phyloP scores from a whole-genome alignment of 2,113 vertebrate genomes.

The Takifugu flavidus region DNA sequence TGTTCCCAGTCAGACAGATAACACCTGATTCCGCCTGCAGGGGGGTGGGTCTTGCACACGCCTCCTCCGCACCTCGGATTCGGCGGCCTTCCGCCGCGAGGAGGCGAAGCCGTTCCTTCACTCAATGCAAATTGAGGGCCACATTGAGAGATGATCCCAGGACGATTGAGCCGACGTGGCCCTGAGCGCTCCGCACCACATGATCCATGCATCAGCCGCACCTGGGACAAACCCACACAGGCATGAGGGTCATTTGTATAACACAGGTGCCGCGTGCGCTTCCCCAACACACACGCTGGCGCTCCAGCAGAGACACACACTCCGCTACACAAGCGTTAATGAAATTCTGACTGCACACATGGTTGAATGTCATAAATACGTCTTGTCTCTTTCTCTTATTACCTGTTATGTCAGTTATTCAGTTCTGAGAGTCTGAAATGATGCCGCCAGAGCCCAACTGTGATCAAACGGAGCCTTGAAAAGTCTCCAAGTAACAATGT shows the following conservation, averaged over 20 bases:
- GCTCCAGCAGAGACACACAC: conserved; percentile 24
- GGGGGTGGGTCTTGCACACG: conserved; percentile 53
- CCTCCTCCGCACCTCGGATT: conserved; percentile 48
- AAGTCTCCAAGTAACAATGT: not conserved
- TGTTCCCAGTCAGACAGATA: conserved; percentile 75
- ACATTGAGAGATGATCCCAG: conserved; percentile 72
- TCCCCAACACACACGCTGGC: conserved; percentile 16
- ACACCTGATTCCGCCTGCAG: conserved; percentile 73
- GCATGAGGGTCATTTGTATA: conserved; percentile 65
- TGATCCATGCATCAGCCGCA: conserved; percentile 70
- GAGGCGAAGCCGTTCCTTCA: conserved; percentile 65
- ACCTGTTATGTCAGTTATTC: not conserved
- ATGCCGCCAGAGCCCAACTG: not conserved
- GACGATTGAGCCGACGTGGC: conserved; percentile 62
- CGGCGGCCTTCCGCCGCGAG: conserved; percentile 42
- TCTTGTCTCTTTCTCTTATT: not conserved
- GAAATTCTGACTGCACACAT: conserved; percentile 20
- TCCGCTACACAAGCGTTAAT: conserved; percentile 32
- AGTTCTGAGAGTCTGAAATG: not conserved
- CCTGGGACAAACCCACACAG: conserved; percentile 67
- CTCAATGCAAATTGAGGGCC: conserved; percentile 70
- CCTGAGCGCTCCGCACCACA: conserved; percentile 62
- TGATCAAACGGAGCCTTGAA: not conserved
- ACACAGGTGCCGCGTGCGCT: conserved; percentile 58
- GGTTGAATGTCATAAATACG: conserved; percentile 3